Evolutionary conservation across 2,113 vertebrate genomes (phyloP).

Genomic region (Cyphotilapia sp.): DNA sequence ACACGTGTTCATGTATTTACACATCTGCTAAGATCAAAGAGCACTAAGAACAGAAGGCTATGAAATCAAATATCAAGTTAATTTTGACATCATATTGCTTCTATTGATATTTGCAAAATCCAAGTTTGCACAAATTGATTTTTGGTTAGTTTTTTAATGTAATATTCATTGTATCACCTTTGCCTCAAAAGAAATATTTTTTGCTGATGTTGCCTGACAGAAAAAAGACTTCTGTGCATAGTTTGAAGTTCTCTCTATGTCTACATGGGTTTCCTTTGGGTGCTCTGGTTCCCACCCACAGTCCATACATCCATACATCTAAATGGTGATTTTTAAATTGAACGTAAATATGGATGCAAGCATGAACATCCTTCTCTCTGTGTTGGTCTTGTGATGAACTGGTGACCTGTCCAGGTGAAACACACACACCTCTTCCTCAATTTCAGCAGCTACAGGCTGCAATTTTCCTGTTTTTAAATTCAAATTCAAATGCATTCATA

Average conservation of each 20-base stretch:
- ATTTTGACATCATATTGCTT: background rate
- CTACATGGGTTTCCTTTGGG: background rate
- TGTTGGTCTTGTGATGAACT: background rate
- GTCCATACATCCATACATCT: background rate
- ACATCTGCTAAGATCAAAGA: background rate
- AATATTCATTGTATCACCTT: background rate
- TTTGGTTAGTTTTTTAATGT: background rate
- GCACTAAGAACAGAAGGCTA: background rate
- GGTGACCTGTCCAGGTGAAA: background rate
- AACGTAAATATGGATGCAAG: rapidly evolving
- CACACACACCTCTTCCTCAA: rapidly evolving
- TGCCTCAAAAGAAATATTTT: rapidly evolving
- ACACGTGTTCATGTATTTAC: background rate
- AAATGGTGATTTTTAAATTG: background rate
- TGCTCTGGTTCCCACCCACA: background rate
- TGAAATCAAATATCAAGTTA: background rate
- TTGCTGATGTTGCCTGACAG: background rate
- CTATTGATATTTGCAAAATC: background rate
- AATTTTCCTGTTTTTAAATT: background rate
- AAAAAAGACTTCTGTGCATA: background rate
- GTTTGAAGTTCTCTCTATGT: background rate
- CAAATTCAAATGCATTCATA: background rate
- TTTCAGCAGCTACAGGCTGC: background rate
- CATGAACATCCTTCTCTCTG: background rate
- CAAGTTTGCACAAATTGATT: background rate